Evolutionary conservation across 2,888 invertebrate genomes (phyloP), one percentile per base, ranked within the genome.

Genomic region (Drosophila limbata): DNA sequence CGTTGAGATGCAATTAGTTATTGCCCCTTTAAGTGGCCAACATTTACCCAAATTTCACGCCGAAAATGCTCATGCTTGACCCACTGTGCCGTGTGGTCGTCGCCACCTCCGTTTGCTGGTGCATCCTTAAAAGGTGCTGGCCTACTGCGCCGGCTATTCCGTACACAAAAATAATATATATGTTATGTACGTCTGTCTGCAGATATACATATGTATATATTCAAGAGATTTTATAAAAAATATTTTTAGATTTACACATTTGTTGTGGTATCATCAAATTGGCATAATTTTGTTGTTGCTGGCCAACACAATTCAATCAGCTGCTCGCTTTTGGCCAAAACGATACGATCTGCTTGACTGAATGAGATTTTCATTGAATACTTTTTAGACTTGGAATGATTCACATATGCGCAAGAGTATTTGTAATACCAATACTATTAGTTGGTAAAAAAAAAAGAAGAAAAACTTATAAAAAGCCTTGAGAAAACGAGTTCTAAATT

Each of bases 81-180:
- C 79, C 76, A 76, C 76, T 65, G 76, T 76, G 25, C 31, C 15
- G 25, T 35, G 19, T 55, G 40, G 33, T 42, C 53, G 64, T 78
- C 69, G 67, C 61, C 76, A 70, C 69, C 83, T 72, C 69, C 59
- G 69, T 63, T 53, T 56, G 71, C 61, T 75, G 84, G 67, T 80
- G 90, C 88, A 90, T 90, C 90, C 91, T 90, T 91, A 90, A 91
- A 90, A 90, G 90, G 90, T 90, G 91, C 79, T 85, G 84, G 84
- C 84, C 84, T 71, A 79, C 69, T 88, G 66, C 69, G 74, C 62
- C 68, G 71, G 52, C 73, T 66, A 81, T 42, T 56, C 62, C 68
- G 62, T 55, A 61, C 72, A 65, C 78, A 63, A 72, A 53, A 33
- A 57, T 57, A 63, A 47, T 50, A 66, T 39, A 60, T 50, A 66